Evolutionary conservation across 1,140 invertebrate genomes (phyloP).

Genomic region (Phymorhynchus buccinoides): DNA sequence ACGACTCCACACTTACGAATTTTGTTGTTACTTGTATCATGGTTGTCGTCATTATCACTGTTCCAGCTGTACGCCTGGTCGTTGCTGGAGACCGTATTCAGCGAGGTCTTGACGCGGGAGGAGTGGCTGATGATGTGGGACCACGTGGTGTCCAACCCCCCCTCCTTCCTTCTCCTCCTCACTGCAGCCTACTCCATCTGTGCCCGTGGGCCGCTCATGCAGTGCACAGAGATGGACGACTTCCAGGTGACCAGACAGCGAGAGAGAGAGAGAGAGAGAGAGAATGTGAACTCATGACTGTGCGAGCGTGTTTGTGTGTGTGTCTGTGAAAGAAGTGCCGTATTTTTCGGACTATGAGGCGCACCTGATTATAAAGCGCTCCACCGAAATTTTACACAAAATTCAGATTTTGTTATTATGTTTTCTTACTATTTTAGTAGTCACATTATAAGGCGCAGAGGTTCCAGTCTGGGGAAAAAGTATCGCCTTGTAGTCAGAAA

Average conservation of each 20-base stretch:
- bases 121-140: constrained; percentile 90
- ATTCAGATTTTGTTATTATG: too few species aligned
- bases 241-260: constrained; percentile 74
- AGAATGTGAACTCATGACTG: not conserved
- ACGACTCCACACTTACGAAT: too few species aligned
- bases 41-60: too few species aligned
- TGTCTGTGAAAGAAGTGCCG: too few species aligned
- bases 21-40: too few species aligned
- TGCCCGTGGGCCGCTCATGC: constrained; percentile 80
- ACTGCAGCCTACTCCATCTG: constrained; percentile 83
- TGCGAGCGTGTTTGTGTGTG: not conserved
- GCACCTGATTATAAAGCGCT: too few species aligned
- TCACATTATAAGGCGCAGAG: too few species aligned
- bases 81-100: constrained; percentile 83
- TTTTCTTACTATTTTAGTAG: too few species aligned
- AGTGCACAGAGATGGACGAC: constrained; percentile 78
- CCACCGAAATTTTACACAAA: too few species aligned
- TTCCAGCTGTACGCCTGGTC: constrained; percentile 83
- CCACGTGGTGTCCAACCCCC: constrained; percentile 84
- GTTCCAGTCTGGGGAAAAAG: too few species aligned
- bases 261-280: not conserved
- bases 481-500: too few species aligned
- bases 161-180: constrained; percentile 83
- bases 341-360: too few species aligned
- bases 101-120: constrained; percentile 82